Percentiles rank a stretch among this genome's conserved stretches.
Evolutionary conservation across 1,140 invertebrate genomes (phyloP).

Genomic region (Drosophila ambigua): DNA sequence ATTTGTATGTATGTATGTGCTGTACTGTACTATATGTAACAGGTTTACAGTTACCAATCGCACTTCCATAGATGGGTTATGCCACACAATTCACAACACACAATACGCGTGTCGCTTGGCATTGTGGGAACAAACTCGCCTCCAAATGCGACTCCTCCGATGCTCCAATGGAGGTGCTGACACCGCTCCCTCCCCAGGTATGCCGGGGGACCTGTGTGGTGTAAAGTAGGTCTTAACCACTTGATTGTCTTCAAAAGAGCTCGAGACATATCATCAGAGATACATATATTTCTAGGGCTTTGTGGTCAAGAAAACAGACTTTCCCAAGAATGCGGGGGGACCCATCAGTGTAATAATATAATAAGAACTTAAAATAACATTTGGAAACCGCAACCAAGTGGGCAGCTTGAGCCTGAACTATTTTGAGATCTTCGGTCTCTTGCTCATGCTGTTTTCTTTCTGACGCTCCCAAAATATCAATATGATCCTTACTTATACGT

Average conservation of each 20-base stretch:
- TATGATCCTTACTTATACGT: too few relatives aligned
- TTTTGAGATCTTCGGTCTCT: too few relatives aligned
- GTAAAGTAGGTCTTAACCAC: constrained; percentile 24
- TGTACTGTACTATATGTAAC: constrained; percentile 18
- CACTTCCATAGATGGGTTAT: constrained; percentile 30
- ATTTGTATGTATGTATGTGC: not conserved
- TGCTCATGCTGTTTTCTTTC: too few relatives aligned
- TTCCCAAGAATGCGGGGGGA: not conserved
- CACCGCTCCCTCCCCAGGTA: constrained; percentile 18
- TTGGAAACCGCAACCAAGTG: too few relatives aligned
- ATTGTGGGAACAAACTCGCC: constrained; percentile 45
- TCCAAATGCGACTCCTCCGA: not conserved
- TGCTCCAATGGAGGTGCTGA: constrained; percentile 3
- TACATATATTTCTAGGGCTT: not conserved
- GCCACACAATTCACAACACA: not conserved
- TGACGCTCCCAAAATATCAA: too few relatives aligned
- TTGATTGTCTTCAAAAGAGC: constrained; percentile 16
- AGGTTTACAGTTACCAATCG: constrained; percentile 68
- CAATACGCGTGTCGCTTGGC: constrained; percentile 4
- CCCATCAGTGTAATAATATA: too few relatives aligned
- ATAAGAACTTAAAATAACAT: not conserved
- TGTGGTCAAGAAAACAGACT: constrained; percentile 26
- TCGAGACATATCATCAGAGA: too few relatives aligned
- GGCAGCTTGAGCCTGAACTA: too few relatives aligned
- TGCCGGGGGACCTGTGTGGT: not conserved